Base-by-base conservation (phyloP, 2,888 invertebrate genomes). In the Drosophila testacea region DNA sequence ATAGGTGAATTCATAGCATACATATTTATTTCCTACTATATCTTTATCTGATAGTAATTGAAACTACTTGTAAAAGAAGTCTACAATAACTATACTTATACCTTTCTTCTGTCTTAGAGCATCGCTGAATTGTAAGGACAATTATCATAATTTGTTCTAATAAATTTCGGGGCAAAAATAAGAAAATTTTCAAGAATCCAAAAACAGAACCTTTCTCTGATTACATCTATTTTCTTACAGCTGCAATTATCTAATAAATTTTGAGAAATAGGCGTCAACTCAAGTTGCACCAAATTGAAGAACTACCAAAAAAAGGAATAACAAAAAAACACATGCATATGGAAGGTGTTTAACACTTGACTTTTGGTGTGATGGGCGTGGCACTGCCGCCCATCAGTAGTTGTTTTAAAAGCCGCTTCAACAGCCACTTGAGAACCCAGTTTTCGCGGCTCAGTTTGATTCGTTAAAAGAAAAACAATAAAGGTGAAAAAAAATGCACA, bases 391-490 rank as follows among this genome's bases (percentile, higher is more conserved):
- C 60, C 51, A 13, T 46, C 64, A 44, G 59, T 65, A 65, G 65
- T 65, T 59, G 56, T 59, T 59, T 47, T 39, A 42, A 50, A 48
- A 42, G 48, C 48, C 30, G 36, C 44, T 61, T 42, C 41, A 50
- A 38, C 51, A 42, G 56, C 32, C 73, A 68, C 77, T 83, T 51
- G 52, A 77, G 27, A 62, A 57, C 34, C 68, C 70, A 82, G 22
- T 79, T 79, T 80, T 73, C 66, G 76, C 74, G 70, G 76, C 76
- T 65, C 44, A 13, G 30, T 64, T 52, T 44, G 65, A 55, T 50
- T 42, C 52, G 51, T 60, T 41, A 39, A 56, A 56, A 56, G 34
- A 52, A 52, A 52, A 42, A 41, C 27, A 66, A 77, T 44, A 42
- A 61, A 61, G 51, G 52, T 51, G 56, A 38, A 27, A 46, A 51